Conservation (phyloP, 1,140 invertebrate species). For the Euura saliciscinereae region DNA sequence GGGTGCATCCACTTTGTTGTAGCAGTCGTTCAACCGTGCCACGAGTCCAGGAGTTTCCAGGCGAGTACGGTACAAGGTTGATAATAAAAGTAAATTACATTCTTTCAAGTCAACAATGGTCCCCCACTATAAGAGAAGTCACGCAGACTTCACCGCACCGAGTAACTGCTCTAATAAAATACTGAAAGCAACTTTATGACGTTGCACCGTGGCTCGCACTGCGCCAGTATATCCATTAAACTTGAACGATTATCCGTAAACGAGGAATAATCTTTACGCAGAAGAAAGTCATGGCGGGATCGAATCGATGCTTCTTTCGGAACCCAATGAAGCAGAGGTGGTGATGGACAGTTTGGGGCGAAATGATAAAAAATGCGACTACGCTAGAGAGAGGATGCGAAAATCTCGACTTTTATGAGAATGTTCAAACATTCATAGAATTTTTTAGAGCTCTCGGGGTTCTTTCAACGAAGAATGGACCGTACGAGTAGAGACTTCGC, state of each 20-base stretch:
- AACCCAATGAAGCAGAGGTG: too few species aligned
- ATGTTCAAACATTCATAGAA: not conserved
- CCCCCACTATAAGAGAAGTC: not conserved
- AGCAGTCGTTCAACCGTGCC: conserved; percentile 35
- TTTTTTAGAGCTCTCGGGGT: not conserved
- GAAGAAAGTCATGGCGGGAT: too few species aligned
- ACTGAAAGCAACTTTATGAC: not conserved
- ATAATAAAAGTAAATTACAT: conserved; percentile 6
- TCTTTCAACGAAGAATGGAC: not conserved
- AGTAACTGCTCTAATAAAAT: not conserved
- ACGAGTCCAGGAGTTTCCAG: not conserved
- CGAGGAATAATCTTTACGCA: too few species aligned
- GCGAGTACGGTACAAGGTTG: not conserved
- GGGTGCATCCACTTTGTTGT: conserved; percentile 35
- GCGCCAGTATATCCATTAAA: too few species aligned
- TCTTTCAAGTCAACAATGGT: not conserved
- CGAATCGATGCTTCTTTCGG: too few species aligned
- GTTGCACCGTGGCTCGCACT: too few species aligned
- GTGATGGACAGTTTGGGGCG: too few species aligned
- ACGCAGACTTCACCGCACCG: not conserved
- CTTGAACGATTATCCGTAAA: too few species aligned
- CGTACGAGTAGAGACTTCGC: not conserved
- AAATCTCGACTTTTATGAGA: not conserved
- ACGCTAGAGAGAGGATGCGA: not conserved
- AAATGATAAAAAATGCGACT: not conserved